These are phyloP conservation scores for Amorpha juglandis DNA, from an alignment of 2,888 invertebrate species.

Conservation along the genomic window DNA sequence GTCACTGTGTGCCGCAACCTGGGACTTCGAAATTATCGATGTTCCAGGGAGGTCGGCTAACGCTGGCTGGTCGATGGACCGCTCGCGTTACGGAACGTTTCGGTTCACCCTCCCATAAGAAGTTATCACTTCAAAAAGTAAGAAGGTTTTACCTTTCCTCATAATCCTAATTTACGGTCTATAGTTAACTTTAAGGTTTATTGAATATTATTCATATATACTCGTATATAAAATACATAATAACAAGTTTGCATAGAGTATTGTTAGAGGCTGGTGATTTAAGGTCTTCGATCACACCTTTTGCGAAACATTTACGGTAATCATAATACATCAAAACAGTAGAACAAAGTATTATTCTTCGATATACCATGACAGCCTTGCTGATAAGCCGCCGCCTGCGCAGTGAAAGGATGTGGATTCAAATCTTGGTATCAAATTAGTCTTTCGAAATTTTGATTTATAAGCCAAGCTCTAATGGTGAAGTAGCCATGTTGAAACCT, in stretches of 20 bases:
- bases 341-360: conserved; percentile 21
- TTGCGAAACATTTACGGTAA: conserved; percentile 7
- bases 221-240: neutral
- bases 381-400: conserved; percentile 17
- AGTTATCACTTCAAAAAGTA: too few relatives aligned
- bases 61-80: too few relatives aligned
- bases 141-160: too few relatives aligned
- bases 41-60: too few relatives aligned
- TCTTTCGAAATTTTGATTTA: conserved; percentile 23
- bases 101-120: too few relatives aligned
- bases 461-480: conserved; percentile 11
- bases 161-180: too few relatives aligned
- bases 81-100: too few relatives aligned
- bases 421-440: conserved; percentile 21
- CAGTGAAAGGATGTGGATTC: conserved; percentile 24
- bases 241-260: neutral
- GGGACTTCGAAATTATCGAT: too few relatives aligned
- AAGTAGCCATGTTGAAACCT: conserved; percentile 6
- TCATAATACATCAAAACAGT: conserved; percentile 13
- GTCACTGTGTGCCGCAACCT: too few relatives aligned
- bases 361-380: conserved; percentile 17
- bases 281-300: neutral
- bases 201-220: too few relatives aligned
- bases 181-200: too few relatives aligned
- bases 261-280: neutral